Evolutionary conservation across 2,113 vertebrate genomes (phyloP).

Genomic region (Grammomys dolichurus): DNA sequence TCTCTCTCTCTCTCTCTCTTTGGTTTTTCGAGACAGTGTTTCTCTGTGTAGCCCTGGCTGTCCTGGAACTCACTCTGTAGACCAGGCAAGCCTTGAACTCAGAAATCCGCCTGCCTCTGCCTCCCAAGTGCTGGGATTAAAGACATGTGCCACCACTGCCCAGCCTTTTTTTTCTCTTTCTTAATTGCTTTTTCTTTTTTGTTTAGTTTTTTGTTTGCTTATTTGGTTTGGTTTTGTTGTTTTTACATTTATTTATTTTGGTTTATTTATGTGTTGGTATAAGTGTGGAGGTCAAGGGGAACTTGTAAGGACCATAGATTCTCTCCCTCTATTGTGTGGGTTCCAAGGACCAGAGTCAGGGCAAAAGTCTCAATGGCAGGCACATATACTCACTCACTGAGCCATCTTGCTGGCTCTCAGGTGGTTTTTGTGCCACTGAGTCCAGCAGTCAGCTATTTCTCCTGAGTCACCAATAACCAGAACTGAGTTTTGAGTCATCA

Average conservation of each 20-base stretch:
- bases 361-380: neutral
- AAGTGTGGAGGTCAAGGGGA: neutral
- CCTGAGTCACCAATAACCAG: neutral
- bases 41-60: too few species aligned
- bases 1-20: too few species aligned
- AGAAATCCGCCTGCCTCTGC: too few species aligned
- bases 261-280: neutral
- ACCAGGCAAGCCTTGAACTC: too few species aligned
- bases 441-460: neutral
- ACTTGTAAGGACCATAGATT: neutral
- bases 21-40: too few species aligned
- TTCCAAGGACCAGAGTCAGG: neutral
- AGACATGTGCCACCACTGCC: too few species aligned
- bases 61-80: too few species aligned
- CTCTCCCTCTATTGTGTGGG: neutral
- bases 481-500: neutral
- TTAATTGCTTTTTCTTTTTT: neutral
- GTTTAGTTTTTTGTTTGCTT: neutral
- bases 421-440: neutral
- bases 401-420: neutral
- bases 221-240: neutral
- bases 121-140: too few species aligned
- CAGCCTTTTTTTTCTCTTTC: neutral
- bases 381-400: neutral
- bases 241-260: neutral